Percentiles rank a stretch among this genome's conserved stretches.
Conservation (phyloP, 2,113 vertebrate species). For the Apus apus region DNA sequence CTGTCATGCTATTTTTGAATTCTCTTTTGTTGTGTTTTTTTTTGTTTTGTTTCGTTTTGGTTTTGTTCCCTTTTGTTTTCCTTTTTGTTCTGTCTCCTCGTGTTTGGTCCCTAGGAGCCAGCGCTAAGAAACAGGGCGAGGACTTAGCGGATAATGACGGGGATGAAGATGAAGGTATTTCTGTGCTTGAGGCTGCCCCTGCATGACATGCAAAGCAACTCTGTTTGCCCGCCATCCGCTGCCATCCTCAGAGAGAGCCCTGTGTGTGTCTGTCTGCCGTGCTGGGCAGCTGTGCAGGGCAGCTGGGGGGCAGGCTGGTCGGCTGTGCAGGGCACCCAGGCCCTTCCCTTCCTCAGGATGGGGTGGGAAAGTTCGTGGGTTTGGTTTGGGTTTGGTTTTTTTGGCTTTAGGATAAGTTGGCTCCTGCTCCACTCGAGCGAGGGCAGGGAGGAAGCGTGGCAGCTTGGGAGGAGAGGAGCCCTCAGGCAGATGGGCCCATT, state of each 20-base stretch:
- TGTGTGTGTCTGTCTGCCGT: slow-evolving; percentile 33
- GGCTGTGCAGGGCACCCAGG: slow-evolving; percentile 38
- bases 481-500: slow-evolving; percentile 44
- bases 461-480: slow-evolving; percentile 44
- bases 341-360: neutral
- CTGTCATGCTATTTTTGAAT: slow-evolving; percentile 94
- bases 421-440: neutral
- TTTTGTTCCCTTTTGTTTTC: slow-evolving; percentile 46
- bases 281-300: slow-evolving; percentile 36
- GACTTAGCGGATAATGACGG: slow-evolving; percentile 99
- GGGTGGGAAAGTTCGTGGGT: neutral
- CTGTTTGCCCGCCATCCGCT: slow-evolving; percentile 50
- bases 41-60: slow-evolving; percentile 50
- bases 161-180: slow-evolving; percentile 99
- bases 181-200: slow-evolving; percentile 87
- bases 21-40: slow-evolving; percentile 84
- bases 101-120: slow-evolving; percentile 94
- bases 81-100: slow-evolving; percentile 82
- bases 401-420: neutral
- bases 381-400: neutral
- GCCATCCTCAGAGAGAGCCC: slow-evolving; percentile 61
- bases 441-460: slow-evolving; percentile 41
- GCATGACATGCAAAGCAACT: slow-evolving; percentile 83
- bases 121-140: slow-evolving; percentile 99
- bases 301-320: slow-evolving; percentile 58